Percentiles rank a stretch among this genome's conserved stretches.
These are phyloP conservation scores for Gymnorhina tibicen DNA, from an alignment of 2,113 vertebrate species.

Conservation along the genomic window DNA sequence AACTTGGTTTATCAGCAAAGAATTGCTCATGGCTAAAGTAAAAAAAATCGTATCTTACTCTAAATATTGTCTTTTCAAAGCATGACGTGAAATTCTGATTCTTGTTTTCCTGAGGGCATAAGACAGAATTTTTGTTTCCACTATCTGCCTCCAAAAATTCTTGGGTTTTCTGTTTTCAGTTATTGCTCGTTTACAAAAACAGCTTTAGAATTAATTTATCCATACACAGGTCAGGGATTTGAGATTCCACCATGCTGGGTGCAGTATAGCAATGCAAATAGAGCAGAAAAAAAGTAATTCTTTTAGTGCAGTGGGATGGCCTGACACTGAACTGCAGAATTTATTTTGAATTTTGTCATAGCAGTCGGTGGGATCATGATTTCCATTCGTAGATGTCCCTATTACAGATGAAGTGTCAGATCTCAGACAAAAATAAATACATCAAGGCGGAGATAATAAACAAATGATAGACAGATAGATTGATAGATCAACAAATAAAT, in stretches of 20 bases:
- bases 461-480: not conserved
- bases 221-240: not conserved
- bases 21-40: not conserved
- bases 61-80: not conserved
- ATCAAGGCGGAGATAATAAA: not conserved
- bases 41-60: not conserved
- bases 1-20: not conserved
- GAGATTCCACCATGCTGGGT: not conserved
- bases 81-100: not conserved
- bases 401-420: not conserved
- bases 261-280: not conserved
- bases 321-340: not conserved
- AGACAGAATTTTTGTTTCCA: not conserved
- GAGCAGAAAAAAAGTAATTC: not conserved
- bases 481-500: not conserved
- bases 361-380: not conserved
- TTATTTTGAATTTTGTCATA: not conserved
- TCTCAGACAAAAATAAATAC: not conserved
- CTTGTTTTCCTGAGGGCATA: not conserved
- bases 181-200: not conserved
- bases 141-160: not conserved
- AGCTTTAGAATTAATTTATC: not conserved
- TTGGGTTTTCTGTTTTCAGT: not conserved
- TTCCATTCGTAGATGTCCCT: not conserved
- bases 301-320: rapidly evolving